phyloP scores from a whole-genome alignment of 2,888 invertebrate species.

The Athalia rosae region DNA sequence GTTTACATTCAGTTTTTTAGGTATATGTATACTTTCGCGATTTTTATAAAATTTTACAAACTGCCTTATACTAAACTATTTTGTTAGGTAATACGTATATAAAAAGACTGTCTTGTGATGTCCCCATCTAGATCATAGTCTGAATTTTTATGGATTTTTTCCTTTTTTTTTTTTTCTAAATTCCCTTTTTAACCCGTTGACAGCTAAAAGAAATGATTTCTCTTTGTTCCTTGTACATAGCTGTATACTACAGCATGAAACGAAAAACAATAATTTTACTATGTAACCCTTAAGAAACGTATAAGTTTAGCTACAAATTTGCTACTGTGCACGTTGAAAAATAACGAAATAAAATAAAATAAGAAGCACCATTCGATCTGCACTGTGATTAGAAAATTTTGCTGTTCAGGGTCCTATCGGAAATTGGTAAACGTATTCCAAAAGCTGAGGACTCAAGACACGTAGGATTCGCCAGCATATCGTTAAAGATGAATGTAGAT shows the following conservation, averaged over 20 bases:
- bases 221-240: too few species aligned
- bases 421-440: constrained; percentile 44
- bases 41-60: constrained; percentile 18
- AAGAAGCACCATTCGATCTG: constrained; percentile 23
- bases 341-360: not conserved
- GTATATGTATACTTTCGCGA: not conserved
- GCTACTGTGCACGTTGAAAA: constrained; percentile 3
- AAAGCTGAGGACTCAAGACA: constrained; percentile 43
- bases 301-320: constrained; percentile 8
- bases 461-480: constrained; percentile 35
- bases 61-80: not conserved
- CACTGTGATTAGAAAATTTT: constrained; percentile 42
- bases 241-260: too few species aligned
- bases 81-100: constrained; percentile 27
- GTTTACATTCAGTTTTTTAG: not conserved
- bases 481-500: constrained; percentile 18
- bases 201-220: not conserved
- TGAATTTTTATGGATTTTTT: not conserved
- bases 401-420: constrained; percentile 39
- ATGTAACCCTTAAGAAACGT: too few species aligned
- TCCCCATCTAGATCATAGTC: constrained; percentile 34
- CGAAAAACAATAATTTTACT: too few species aligned
- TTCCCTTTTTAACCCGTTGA: constrained; percentile 15
- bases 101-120: constrained; percentile 44
- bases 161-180: not conserved